A percentile compares a stretch with the other conserved stretches of the same genome.
These are phyloP conservation scores for Eustalomyia histrio DNA, from an alignment of 2,888 invertebrate species.

Conservation along the genomic window DNA sequence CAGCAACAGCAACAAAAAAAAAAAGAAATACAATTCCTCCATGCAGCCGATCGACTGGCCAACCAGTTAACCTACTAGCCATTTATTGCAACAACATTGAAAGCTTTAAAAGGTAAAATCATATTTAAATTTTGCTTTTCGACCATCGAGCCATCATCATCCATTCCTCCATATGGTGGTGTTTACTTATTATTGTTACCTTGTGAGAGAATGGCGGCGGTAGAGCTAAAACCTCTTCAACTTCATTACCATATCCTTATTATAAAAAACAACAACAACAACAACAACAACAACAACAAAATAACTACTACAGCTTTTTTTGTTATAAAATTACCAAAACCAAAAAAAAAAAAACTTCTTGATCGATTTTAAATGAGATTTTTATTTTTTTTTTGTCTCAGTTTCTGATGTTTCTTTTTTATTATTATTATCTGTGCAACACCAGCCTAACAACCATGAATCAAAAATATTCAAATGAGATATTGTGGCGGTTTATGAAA, in stretches of 20 bases:
- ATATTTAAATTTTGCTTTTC: slow-evolving; percentile 63
- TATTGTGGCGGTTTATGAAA: slow-evolving; percentile 61
- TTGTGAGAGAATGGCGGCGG: slow-evolving; percentile 38
- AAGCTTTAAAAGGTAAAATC: slow-evolving; percentile 39
- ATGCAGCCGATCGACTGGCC: slow-evolving; percentile 19
- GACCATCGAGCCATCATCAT: background rate
- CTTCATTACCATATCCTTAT: slow-evolving; percentile 69
- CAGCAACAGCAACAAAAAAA: slow-evolving; percentile 4
- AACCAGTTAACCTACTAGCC: slow-evolving; percentile 63
- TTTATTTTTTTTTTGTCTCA: slow-evolving; percentile 20
- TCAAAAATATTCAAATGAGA: slow-evolving; percentile 66
- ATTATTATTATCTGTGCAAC: slow-evolving; percentile 47
- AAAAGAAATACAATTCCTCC: slow-evolving; percentile 37
- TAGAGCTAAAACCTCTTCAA: slow-evolving; percentile 47
- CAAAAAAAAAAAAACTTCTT: slow-evolving; percentile 66
- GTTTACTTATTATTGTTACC: slow-evolving; percentile 11
- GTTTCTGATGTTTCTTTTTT: background rate
- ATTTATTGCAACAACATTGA: slow-evolving; percentile 39
- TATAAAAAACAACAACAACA: too few relatives aligned
- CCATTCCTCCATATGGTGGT: slow-evolving; percentile 6
- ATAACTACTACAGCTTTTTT: background rate
- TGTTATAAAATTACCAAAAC: slow-evolving; percentile 1
- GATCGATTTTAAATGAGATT: slow-evolving; percentile 78
- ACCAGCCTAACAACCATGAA: slow-evolving; percentile 58
- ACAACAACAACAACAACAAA: too few relatives aligned